phyloP scores from a whole-genome alignment of 2,888 invertebrate genomes.

The Limnephilus auricula region DNA sequence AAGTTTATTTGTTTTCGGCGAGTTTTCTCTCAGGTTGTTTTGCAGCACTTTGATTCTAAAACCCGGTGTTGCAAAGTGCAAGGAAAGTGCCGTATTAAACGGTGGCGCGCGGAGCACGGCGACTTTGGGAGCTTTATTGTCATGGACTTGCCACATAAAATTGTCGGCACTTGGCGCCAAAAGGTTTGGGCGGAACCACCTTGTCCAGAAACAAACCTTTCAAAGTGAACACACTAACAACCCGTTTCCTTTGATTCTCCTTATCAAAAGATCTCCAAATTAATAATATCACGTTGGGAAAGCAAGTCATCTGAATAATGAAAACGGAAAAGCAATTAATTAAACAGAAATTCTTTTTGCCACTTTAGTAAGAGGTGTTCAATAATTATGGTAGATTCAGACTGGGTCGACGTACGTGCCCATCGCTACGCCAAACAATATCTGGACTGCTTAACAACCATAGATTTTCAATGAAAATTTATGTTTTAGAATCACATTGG shows the following conservation, averaged over 20 bases:
- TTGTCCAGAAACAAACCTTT: conserved; percentile 3
- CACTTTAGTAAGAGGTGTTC: background rate
- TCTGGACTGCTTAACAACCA: no score
- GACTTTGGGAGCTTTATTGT: conserved; percentile 54
- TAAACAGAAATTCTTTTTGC: background rate
- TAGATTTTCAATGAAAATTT: no score
- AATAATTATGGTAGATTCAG: no score
- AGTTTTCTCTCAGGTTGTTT: background rate
- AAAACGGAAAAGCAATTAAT: background rate
- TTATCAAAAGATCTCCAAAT: background rate
- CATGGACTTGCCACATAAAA: conserved; percentile 59
- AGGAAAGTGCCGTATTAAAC: conserved; percentile 32
- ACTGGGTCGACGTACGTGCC: no score
- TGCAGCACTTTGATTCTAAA: background rate
- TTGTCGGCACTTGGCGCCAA: conserved; percentile 50
- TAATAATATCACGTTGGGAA: background rate
- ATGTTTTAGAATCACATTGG: no score
- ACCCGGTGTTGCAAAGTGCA: conserved; percentile 31
- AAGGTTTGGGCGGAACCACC: background rate
- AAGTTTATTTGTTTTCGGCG: background rate
- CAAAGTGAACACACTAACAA: background rate
- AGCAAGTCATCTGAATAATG: background rate
- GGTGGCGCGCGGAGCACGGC: background rate
- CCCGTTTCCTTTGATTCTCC: background rate
- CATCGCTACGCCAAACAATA: no score